Evolutionary conservation across 2,888 invertebrate genomes (phyloP), one percentile per base, ranked within the genome.

Genomic region (Timema podura): DNA sequence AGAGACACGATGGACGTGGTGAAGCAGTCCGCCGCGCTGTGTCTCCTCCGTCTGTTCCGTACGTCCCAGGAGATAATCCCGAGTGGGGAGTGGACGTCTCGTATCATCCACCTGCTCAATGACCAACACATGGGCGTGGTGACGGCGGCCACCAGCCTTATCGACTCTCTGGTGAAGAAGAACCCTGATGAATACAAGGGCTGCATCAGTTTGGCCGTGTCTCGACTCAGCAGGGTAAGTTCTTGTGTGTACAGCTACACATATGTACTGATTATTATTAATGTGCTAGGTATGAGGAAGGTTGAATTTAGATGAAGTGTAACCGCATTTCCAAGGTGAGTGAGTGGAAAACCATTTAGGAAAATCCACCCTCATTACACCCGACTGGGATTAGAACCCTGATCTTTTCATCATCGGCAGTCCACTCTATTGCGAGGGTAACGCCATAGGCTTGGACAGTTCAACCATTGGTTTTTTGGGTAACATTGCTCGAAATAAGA

Each of bases 91-190:
- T 99, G 98, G 96, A 98, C 98, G 13, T 97, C 98, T 11, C 88
- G 99, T 73, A 98, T 99, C 76, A 97, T 99, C 77, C 99, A 99
- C 83, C 87, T 99, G 75, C 85, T 99, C 75, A 99, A 99, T 84
- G 99, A 99, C 83, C 97, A 98, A 80, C 98, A 99, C 80, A 93
- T 99, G 91, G 99, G 99, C 74, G 99, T 99, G 68, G 99, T 99
- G 0, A 99, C 99, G 30, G 97, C 99, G 68, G 98, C 98, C 59
- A 96, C 96, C 71, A 98, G 98, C 76, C 85, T 99, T 71, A 98
- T 99, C 78, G 98, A 99, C 85, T 95, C 97, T 67, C 88, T 99
- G 73, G 98, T 99, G 44, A 98, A 98, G 84, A 94, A 95, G 81
- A 98, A 96, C 84, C 98, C 99, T 16, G 98, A 99, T 73, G 99